Evolutionary conservation across 2,113 vertebrate species (phyloP).

Genomic region (Prolemur simus): DNA sequence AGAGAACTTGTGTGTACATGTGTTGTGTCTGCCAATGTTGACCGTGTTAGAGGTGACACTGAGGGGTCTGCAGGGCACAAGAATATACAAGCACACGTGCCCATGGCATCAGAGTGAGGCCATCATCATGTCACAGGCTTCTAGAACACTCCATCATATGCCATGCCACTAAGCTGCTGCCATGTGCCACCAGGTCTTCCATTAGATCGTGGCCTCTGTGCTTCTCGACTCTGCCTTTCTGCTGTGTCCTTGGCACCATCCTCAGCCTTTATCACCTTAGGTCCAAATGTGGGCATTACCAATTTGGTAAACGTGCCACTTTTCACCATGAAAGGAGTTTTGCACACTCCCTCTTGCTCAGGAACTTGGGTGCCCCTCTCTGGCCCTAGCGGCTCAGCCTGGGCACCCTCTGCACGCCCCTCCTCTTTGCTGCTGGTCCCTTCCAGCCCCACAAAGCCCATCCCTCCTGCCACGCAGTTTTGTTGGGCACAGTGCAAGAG

Average conservation of each 20-base stretch:
- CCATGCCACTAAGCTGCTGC: accelerated
- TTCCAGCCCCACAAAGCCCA: neutral
- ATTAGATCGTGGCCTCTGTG: neutral
- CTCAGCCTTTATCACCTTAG: neutral
- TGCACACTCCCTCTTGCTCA: neutral
- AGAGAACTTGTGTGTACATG: neutral
- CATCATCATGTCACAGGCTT: neutral
- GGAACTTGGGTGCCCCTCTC: neutral
- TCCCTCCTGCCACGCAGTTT: neutral
- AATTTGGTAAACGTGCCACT: neutral
- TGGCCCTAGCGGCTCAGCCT: accelerated
- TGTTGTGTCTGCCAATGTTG: accelerated
- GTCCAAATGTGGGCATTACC: neutral
- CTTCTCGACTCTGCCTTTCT: too few relatives aligned
- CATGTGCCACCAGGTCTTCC: accelerated
- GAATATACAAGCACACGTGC: accelerated
- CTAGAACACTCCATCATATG: neutral
- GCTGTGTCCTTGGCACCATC: neutral
- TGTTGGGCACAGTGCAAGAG: neutral
- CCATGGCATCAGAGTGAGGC: neutral
- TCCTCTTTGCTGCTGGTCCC: neutral
- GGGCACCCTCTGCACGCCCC: too few relatives aligned
- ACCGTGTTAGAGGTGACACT: neutral
- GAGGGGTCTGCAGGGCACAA: neutral
- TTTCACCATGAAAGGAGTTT: accelerated